These are phyloP conservation scores for Orientallactaga sibirica DNA, from an alignment of 2,797 vertebrate species.

Conservation along the genomic window DNA sequence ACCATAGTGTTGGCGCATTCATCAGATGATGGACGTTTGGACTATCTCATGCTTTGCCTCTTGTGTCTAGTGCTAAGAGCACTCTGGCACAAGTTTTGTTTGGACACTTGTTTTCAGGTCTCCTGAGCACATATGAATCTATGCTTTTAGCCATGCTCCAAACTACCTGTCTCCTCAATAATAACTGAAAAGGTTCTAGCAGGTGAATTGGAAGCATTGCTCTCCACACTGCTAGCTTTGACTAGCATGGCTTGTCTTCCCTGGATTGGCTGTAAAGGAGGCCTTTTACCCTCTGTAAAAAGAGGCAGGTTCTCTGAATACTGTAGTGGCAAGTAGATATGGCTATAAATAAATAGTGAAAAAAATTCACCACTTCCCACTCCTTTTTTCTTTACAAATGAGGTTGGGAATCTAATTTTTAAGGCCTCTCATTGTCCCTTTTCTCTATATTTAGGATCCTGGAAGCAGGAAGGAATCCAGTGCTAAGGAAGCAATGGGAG, in stretches of 20 bases:
- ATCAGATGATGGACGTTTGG: neutral
- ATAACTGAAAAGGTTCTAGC: neutral
- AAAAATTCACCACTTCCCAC: constrained; percentile 30
- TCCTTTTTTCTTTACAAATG: constrained; percentile 12
- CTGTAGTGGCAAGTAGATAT: neutral
- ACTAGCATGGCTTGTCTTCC: neutral
- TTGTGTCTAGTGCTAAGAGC: neutral
- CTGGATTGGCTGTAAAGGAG: neutral
- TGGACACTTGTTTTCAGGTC: neutral
- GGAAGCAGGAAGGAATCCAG: neutral
- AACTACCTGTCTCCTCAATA: neutral
- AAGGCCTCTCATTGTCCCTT: neutral
- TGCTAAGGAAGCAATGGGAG: neutral
- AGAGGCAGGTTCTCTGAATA: neutral
- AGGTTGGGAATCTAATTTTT: constrained; percentile 63
- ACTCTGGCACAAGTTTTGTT: neutral
- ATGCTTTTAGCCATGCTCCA: constrained; percentile 2
- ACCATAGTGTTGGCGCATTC: neutral
- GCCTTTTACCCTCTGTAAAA: neutral
- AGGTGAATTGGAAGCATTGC: neutral
- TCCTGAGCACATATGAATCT: neutral
- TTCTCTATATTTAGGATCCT: neutral
- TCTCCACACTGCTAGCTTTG: neutral
- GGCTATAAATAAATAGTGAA: constrained; percentile 31
- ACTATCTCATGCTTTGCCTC: neutral